Base-by-base conservation (phyloP, 1,140 invertebrate genomes). In the Drosophila pseudoobscura region DNA sequence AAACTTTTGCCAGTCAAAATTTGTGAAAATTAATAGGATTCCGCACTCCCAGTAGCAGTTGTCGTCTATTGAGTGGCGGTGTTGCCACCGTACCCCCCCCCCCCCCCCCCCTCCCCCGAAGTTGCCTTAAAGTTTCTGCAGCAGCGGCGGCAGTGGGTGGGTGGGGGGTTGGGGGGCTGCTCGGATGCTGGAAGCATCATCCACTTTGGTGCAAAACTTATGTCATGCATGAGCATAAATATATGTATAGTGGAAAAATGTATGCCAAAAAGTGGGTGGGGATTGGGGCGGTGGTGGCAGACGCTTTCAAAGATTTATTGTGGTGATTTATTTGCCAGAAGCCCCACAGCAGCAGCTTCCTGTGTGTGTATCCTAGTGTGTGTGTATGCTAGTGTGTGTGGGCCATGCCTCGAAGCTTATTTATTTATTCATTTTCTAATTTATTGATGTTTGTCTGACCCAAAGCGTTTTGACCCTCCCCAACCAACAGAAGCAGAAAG, bases 351-450 rank as follows among this genome's bases (percentile, higher is more conserved):
- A 24, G 11, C 29, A n/a, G 35, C 35, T 39, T 39, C 35, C 35
- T 39, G 35, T 39, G 35, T 39, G 35, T 39, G 4, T 39, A 11
- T 13, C 7, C 6, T 3, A 9, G 31, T 35, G 31, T 39, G 11
- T 13, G 11, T 39, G n/a, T n/a, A n/a, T n/a, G n/a, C n/a, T n/a
- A 44, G 11, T 29, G 50, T 7, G 39, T 45, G 13, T 52, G 47
- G 47, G n/a, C 56, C 22, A 22, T 47, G 26, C 75, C 84, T 78
- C 56, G 71, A 59, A 88, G 83, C 83, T 88, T 88, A 88, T 88
- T 88, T 88, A 88, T 88, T 88, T 88, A 88, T 88, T 83, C 83
- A 88, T 89, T 88, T 88, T 88, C 83, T 88, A 88, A 88, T 88
- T 88, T 88, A 88, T 88, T 88, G 83, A 88, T 88, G 83, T 88